phyloP scores from a whole-genome alignment of 2,888 invertebrate species.

The Vesta saturnalis region DNA sequence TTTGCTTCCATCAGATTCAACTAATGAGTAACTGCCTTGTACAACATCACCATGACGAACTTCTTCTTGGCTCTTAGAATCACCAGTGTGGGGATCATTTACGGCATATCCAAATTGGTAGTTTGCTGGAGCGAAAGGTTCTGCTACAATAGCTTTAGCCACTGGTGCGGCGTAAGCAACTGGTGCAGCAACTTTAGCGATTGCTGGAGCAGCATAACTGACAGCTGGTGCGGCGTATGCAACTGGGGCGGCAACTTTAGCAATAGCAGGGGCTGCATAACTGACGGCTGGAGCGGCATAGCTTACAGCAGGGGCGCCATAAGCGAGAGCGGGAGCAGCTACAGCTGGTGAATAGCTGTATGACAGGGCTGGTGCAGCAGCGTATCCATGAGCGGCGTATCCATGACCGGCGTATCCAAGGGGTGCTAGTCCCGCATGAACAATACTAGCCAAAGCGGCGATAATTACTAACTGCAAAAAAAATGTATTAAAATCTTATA shows the following conservation, averaged over 20 bases:
- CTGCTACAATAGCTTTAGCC: constrained; percentile 60
- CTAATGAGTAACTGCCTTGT: constrained; percentile 64
- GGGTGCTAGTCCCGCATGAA: constrained; percentile 43
- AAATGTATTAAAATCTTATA: constrained; percentile 4
- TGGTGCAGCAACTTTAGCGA: constrained; percentile 42
- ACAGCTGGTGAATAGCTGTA: constrained; percentile 40
- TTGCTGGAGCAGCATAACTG: constrained; percentile 30
- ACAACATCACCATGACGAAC: constrained; percentile 64
- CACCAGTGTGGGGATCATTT: constrained; percentile 65
- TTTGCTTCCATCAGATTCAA: constrained; percentile 65
- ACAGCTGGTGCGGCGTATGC: constrained; percentile 26
- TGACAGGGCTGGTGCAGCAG: constrained; percentile 39
- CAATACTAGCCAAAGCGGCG: constrained; percentile 39
- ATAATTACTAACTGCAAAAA: constrained; percentile 43
- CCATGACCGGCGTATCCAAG: too few species aligned
- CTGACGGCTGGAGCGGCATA: too few species aligned
- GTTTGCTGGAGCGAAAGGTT: constrained; percentile 60
- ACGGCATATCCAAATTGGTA: constrained; percentile 65
- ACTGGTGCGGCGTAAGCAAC: constrained; percentile 46
- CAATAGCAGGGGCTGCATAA: constrained; percentile 48
- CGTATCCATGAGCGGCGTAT: constrained; percentile 41
- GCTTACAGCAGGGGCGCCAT: too few species aligned
- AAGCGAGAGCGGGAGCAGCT: constrained; percentile 42
- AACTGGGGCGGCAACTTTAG: not conserved
- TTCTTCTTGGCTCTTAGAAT: constrained; percentile 65